Evolutionary conservation across 2,797 vertebrate genomes (phyloP), one percentile per base, ranked within the genome.

Genomic region (Eulemur mongoz): DNA sequence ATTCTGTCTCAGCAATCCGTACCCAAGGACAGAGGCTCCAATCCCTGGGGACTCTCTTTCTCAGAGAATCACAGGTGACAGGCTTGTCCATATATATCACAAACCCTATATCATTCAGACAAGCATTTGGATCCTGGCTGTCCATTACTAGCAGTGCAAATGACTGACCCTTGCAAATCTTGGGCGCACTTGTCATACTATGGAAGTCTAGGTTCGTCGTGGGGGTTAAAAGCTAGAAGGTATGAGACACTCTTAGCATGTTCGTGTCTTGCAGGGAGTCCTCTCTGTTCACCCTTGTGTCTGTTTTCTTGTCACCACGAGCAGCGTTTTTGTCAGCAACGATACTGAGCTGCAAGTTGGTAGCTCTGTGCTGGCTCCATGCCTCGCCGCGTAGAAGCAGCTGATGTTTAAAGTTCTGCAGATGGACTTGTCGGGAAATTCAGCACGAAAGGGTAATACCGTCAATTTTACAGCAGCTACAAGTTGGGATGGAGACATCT

Each of bases 231-330:
- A 50, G 9, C 22, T 59, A 30, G 32, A 14, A 76, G 22, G 9
- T 5, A n/a, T 1, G n/a, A 35, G 9, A 88, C 18, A 32, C 14
- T 35, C 14, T 7, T 69, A 7, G 38, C 35, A 40, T 12, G 20
- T 2, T 80, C 88, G 54, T 27, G 4, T 45, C 9, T 25, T 4
- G 4, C 25, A 25, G 61, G 1, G 20, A n/a, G 30, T 52, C 18
- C 32, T 40, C 15, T 27, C 17, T 88, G 43, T 61, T 45, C 15
- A 45, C 45, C 32, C 50, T 9, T 81, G 9, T 27, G 30, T 25
- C 2, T 43, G 6, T 57, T 22, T 35, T 35, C 1, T 54, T 10
- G 22, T 8, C 5, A 30, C 1, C 20, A 13, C 1, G 13, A 27
- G 30, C 12, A 27, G n/a, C 40, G 4, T 14, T 80, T 80, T 90